Conservation (phyloP, 2,113 vertebrate species). For the Chionis minor region DNA sequence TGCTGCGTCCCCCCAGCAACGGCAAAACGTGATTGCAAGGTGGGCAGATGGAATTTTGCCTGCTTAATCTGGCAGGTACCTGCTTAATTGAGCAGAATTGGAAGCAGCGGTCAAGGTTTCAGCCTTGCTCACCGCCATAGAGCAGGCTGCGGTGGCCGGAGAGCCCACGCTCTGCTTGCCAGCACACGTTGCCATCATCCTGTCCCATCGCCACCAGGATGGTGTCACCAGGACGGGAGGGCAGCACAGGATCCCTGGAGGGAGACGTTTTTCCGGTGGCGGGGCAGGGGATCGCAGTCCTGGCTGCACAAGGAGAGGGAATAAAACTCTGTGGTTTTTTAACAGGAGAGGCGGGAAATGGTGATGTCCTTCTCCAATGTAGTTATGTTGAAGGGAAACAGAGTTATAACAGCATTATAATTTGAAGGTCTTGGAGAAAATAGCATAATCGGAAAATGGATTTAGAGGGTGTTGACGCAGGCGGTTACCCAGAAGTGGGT, state of each 20-base stretch:
- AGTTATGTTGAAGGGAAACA: neutral
- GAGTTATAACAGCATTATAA: neutral
- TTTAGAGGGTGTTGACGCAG: neutral
- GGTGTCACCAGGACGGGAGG: neutral
- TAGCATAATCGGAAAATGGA: neutral
- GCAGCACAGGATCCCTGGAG: neutral
- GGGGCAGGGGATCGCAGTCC: neutral
- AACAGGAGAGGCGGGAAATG: neutral
- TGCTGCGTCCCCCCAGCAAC: neutral
- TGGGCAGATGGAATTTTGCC: neutral
- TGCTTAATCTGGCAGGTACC: neutral
- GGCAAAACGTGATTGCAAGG: neutral
- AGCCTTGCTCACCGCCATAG: neutral
- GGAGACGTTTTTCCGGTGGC: neutral
- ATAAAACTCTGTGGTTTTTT: neutral
- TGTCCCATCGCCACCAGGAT: neutral
- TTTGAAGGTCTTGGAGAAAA: neutral
- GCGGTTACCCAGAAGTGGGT: neutral
- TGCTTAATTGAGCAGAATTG: neutral
- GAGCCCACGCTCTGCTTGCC: neutral
- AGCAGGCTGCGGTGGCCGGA: accelerated
- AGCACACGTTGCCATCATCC: accelerated
- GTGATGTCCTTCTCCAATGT: neutral
- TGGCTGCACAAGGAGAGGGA: neutral
- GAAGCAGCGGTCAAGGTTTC: neutral